Base-by-base conservation (phyloP, 2,888 invertebrate species). In the Dolomedes plantarius region DNA sequence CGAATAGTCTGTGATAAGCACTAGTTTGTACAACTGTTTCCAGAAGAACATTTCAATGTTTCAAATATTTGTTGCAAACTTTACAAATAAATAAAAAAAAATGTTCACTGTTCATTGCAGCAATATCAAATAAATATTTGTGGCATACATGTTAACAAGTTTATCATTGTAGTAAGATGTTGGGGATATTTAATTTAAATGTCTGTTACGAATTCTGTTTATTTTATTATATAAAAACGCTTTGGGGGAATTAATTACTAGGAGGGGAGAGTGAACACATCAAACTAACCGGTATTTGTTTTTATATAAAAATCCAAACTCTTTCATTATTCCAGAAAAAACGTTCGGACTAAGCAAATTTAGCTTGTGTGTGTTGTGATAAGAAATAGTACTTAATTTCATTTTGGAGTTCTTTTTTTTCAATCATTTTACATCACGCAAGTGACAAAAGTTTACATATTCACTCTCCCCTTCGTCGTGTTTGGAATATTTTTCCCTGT, bases 61-160 rank as follows among this genome's bases (percentile, higher is more conserved):
- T 76, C 76, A 68, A 67, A 39, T 46, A 31, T 46, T 76, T 29
- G 23, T 76, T 67, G 32, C 19, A 50, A 76, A 28, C 28, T 56
- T n/a, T 64, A 64, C 28, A 64, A 64, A 74, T 27, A 29, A n/a
- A n/a, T n/a, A n/a, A n/a, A n/a, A n/a, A n/a, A n/a, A 46, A 74
- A 67, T 29, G 19, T 28, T 41, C 46, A 41, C 31, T 76, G 50
- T 76, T 36, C 32, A 36, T 46, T 76, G 76, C 67, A 76, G 76
- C 67, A 41, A 76, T 68, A 68, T 65, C 67, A 46, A 68, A 76
- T 68, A 50, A 31, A 32, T 68, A 56, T 76, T 76, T 76, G 76
- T 76, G 76, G 76, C 46, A 65, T 75, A 65, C 41, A 46, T 76
- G 76, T 67, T 76, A 68, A 19, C n/a, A n/a, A 31, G 50, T 76